These are phyloP conservation scores for Copidosoma aretas DNA, from an alignment of 2,888 invertebrate species.

Conservation along the genomic window DNA sequence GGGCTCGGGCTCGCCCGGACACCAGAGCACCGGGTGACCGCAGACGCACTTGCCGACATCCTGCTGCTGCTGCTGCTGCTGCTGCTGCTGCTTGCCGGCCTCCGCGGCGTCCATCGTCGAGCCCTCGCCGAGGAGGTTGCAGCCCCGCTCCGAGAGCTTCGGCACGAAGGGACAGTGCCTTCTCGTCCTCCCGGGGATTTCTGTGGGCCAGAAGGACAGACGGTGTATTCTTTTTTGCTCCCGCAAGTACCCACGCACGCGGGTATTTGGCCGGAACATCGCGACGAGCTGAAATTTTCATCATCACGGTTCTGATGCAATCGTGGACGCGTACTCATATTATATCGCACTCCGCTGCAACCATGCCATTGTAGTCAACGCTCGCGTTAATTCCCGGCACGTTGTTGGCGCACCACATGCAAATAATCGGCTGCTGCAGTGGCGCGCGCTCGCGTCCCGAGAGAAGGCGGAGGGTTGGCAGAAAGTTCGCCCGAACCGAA, in stretches of 20 bases:
- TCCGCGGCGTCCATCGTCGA: slow-evolving; percentile 33
- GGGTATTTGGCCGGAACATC: too few species aligned
- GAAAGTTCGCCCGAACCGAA: slow-evolving; percentile 16
- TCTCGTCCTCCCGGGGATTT: slow-evolving; percentile 59
- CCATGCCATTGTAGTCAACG: too few species aligned
- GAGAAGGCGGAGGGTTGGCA: neutral
- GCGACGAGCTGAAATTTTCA: too few species aligned
- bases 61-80: slow-evolving; percentile 4
- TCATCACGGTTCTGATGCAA: too few species aligned
- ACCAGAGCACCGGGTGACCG: slow-evolving; percentile 58
- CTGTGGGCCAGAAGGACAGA: slow-evolving; percentile 39
- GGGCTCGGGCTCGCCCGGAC: slow-evolving; percentile 56
- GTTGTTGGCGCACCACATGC: slow-evolving; percentile 18
- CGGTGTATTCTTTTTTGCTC: too few species aligned
- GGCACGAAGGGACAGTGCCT: slow-evolving; percentile 56
- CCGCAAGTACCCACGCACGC: too few species aligned
- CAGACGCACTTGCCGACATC: slow-evolving; percentile 57
- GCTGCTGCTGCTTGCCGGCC: slow-evolving; percentile 5
- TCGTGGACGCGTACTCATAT: too few species aligned
- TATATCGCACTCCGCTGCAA: neutral
- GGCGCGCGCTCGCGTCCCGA: neutral
- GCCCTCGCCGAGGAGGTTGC: slow-evolving; percentile 59
- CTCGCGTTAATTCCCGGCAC: slow-evolving; percentile 15
- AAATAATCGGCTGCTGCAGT: slow-evolving; percentile 12
- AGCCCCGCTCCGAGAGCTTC: slow-evolving; percentile 55